These are phyloP conservation scores for Vulpes vulpes DNA, from an alignment of 2,113 vertebrate genomes.

Conservation along the genomic window DNA sequence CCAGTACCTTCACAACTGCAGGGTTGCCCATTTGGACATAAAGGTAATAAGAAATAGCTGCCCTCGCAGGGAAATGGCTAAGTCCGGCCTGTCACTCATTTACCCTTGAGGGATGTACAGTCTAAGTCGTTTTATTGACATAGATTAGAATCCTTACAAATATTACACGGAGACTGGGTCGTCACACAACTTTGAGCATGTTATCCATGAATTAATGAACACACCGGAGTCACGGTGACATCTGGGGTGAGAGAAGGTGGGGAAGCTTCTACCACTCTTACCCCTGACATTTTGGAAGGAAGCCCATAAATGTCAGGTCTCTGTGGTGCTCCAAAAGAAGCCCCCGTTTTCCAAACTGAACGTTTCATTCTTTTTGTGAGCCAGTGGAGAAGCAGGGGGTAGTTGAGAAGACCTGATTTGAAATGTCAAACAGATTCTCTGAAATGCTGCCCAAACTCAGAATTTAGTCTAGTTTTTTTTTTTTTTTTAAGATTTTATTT, in stretches of 20 bases:
- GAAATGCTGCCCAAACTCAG: not conserved
- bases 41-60: constrained; percentile 90
- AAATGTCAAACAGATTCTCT: not conserved
- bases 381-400: not conserved
- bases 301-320: not conserved
- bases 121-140: not conserved
- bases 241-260: not conserved
- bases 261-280: not conserved
- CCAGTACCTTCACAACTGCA: constrained; percentile 97
- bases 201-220: not conserved
- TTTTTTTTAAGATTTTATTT: too few relatives aligned
- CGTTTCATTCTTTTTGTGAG: not conserved
- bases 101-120: not conserved
- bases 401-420: constrained; percentile 2
- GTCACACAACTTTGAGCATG: not conserved
- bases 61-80: not conserved
- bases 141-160: not conserved
- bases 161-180: not conserved
- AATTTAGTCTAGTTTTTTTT: not conserved
- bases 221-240: not conserved
- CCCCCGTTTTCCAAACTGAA: not conserved
- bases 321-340: not conserved
- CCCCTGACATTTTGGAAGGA: constrained; percentile 15
- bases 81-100: not conserved
- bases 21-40: constrained; percentile 96